Evolutionary conservation across 1,140 invertebrate genomes (phyloP).

Genomic region (Drosophila lacertosa): DNA sequence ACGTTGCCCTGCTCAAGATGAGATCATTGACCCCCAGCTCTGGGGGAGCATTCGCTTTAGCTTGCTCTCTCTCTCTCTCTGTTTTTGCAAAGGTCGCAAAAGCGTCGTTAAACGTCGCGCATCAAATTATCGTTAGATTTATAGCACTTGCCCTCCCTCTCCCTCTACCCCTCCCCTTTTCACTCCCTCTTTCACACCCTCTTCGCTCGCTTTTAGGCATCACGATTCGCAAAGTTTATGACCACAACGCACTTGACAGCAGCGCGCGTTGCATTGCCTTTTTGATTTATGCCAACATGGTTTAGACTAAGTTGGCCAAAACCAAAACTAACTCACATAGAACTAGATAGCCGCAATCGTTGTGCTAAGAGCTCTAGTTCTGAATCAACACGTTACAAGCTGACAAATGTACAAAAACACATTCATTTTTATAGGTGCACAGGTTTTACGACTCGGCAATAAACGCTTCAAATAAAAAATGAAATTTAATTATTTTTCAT

Average conservation of each 20-base stretch:
- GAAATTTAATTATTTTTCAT: no score
- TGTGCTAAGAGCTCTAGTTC: no score
- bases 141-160: conserved; percentile 8
- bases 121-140: conserved; percentile 44
- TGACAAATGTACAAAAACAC: no score
- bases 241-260: not conserved
- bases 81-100: conserved; percentile 10
- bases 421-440: no score
- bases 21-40: conserved; percentile 16
- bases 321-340: not conserved
- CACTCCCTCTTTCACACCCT: not conserved
- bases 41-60: not conserved
- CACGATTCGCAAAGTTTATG: conserved; percentile 10
- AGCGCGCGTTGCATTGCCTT: conserved; percentile 9
- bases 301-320: not conserved
- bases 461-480: no score
- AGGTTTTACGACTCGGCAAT: no score
- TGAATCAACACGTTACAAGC: no score
- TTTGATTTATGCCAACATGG: conserved; percentile 26
- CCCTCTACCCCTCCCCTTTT: not conserved
- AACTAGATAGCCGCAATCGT: no score
- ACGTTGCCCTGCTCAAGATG: not conserved
- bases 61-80: no score
- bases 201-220: not conserved
- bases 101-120: conserved; percentile 38